phyloP scores from a whole-genome alignment of 2,113 vertebrate species.

The Colaptes auratus region DNA sequence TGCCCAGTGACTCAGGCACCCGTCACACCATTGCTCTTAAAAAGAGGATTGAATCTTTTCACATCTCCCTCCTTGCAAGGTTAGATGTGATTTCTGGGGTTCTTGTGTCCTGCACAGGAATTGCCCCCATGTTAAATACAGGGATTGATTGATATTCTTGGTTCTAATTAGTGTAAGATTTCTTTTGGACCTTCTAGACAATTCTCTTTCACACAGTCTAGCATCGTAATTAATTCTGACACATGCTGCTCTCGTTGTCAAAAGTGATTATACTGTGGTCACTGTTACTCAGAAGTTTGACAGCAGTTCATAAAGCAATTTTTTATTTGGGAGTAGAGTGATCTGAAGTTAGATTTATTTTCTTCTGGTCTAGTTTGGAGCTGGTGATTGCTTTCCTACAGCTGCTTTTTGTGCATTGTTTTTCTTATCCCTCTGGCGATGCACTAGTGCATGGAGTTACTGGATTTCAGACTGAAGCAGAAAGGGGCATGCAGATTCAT shows the following conservation, averaged over 20 bases:
- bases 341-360: background rate
- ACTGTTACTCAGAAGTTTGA: background rate
- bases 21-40: background rate
- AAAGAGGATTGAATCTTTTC: background rate
- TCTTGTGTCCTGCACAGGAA: background rate
- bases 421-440: background rate
- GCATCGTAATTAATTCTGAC: constrained; percentile 14
- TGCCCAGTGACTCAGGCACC: background rate
- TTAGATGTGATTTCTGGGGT: background rate
- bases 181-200: background rate
- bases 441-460: background rate
- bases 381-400: background rate
- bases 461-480: constrained; percentile 16
- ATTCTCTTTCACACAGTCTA: background rate
- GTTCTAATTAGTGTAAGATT: constrained; percentile 9
- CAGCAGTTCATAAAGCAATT: constrained; percentile 9
- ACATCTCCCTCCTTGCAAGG: background rate
- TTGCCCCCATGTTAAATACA: background rate
- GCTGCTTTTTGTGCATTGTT: background rate
- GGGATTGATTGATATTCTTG: background rate
- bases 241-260: background rate
- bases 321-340: background rate
- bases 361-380: background rate
- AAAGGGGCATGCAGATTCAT: background rate
- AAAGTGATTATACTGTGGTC: background rate